A percentile compares a stretch with the other conserved stretches of the same genome.
These are phyloP conservation scores for Lumbricus terrestris DNA, from an alignment of 2,888 invertebrate species.

Conservation along the genomic window DNA sequence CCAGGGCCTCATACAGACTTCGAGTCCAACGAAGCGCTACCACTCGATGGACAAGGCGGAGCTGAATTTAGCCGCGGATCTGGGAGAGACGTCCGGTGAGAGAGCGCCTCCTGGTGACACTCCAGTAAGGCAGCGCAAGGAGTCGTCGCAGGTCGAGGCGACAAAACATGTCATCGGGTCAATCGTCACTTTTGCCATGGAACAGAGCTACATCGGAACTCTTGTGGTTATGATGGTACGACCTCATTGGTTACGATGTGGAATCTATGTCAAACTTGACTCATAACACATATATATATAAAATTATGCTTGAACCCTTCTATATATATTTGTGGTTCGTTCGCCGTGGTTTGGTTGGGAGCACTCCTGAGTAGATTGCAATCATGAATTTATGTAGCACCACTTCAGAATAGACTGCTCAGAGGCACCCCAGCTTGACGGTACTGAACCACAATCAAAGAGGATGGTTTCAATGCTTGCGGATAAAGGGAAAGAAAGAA, in stretches of 20 bases:
- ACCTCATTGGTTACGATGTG: neutral
- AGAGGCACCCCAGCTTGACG: no score
- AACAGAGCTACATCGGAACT: constrained; percentile 80
- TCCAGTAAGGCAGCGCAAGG: neutral
- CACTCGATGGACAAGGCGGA: constrained; percentile 11
- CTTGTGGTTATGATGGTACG: constrained; percentile 88
- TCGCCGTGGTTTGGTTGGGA: no score
- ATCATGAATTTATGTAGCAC: no score
- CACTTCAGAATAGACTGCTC: no score
- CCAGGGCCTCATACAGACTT: neutral
- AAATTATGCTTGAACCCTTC: no score
- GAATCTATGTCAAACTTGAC: neutral
- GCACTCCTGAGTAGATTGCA: no score
- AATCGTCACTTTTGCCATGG: constrained; percentile 67
- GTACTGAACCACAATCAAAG: no score
- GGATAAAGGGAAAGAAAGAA: no score
- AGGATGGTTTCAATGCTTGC: no score
- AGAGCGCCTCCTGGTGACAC: neutral
- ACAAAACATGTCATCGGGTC: constrained; percentile 21
- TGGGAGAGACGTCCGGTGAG: neutral
- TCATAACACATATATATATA: neutral
- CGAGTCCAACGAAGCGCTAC: neutral
- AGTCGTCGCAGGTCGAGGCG: neutral
- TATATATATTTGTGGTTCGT: no score
- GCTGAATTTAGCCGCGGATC: neutral